Percentiles rank a stretch among this genome's conserved stretches.
Conservation (phyloP, 2,113 vertebrate genomes). For the Emberiza fucata region DNA sequence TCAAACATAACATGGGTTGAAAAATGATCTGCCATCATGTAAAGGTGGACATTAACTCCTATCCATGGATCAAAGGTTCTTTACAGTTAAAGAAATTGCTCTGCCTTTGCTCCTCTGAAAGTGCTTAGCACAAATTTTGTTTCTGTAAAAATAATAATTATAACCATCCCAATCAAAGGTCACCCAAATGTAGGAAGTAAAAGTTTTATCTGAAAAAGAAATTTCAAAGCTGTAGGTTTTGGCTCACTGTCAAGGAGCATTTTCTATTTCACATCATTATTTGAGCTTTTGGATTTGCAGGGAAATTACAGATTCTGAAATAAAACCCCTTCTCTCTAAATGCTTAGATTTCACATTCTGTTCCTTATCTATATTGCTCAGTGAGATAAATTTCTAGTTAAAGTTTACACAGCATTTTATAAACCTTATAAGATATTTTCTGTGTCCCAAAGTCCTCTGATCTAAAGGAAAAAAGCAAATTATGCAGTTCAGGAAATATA, state of each 20-base stretch:
- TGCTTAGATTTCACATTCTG: not conserved
- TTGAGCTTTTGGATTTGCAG: not conserved
- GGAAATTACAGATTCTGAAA: not conserved
- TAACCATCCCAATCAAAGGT: not conserved
- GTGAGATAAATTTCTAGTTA: not conserved
- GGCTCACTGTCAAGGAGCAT: not conserved
- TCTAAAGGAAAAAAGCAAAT: not conserved
- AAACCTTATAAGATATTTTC: not conserved
- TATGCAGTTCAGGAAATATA: not conserved
- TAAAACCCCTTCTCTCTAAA: not conserved
- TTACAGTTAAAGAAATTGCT: not conserved
- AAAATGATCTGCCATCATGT: not conserved
- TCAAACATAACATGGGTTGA: not conserved
- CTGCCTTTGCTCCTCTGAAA: not conserved
- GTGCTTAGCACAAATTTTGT: not conserved
- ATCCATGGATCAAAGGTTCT: not conserved
- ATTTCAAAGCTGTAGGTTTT: not conserved
- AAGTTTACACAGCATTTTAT: not conserved
- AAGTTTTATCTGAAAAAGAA: not conserved
- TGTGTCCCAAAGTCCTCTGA: not conserved
- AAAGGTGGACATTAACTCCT: not conserved
- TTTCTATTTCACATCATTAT: not conserved
- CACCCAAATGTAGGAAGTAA: not conserved
- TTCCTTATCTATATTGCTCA: not conserved
- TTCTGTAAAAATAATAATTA: not conserved